phyloP scores from a whole-genome alignment of 2,113 vertebrate species.

The Solea senegalensis region DNA sequence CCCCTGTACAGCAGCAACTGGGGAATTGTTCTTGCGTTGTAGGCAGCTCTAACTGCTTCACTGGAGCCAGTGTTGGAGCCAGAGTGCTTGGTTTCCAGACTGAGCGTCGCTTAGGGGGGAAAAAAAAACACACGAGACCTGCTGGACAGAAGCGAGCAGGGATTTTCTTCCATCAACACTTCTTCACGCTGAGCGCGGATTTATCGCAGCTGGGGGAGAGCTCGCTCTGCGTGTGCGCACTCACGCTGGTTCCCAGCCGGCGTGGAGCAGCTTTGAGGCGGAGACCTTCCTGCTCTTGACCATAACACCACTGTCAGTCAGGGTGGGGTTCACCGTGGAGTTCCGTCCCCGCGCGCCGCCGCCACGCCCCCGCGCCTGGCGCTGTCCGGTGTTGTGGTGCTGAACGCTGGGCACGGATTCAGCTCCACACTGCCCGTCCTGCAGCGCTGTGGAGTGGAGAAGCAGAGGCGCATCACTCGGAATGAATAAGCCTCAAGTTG shows the following conservation, averaged over 20 bases:
- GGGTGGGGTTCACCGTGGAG: constrained; percentile 73
- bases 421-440: constrained; percentile 49
- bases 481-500: constrained; percentile 65
- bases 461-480: constrained; percentile 31
- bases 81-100: not conserved
- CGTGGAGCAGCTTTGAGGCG: constrained; percentile 25
- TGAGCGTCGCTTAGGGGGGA: not conserved
- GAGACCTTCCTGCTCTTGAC: constrained; percentile 26
- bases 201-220: constrained; percentile 20
- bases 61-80: constrained; percentile 5
- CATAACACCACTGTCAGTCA: constrained; percentile 41
- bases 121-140: constrained; percentile 13
- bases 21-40: constrained; percentile 14
- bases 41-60: constrained; percentile 2
- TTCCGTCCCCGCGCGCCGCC: constrained; percentile 67
- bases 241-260: not conserved
- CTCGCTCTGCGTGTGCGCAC: not conserved
- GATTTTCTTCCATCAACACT: constrained; percentile 22
- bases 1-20: constrained; percentile 6
- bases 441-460: constrained; percentile 60
- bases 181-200: constrained; percentile 35
- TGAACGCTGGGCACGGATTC: constrained; percentile 67
- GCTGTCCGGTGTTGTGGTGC: constrained; percentile 79
- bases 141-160: constrained; percentile 19
- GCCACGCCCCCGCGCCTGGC: constrained; percentile 77